phyloP scores from a whole-genome alignment of 2,113 vertebrate genomes.

The Leptodactylus fuscus region DNA sequence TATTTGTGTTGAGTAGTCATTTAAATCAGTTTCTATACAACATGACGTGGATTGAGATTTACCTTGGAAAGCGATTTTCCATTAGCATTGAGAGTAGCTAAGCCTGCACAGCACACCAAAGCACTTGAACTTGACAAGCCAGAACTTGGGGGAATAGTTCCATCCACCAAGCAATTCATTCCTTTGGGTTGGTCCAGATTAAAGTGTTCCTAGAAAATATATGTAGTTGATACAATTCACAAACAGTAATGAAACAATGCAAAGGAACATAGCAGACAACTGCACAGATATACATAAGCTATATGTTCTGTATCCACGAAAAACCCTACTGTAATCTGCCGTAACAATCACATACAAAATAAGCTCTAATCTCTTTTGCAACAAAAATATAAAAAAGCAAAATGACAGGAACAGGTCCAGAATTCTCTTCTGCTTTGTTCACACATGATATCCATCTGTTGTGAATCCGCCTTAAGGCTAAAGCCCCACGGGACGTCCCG shows the following conservation, averaged over 20 bases:
- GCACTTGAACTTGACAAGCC: conserved; percentile 96
- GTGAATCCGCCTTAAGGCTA: too few relatives aligned
- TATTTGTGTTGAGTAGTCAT: neutral
- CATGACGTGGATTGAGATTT: conserved; percentile 59
- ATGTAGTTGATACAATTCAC: neutral
- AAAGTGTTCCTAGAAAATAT: conserved; percentile 84
- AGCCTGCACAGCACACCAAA: conserved; percentile 92
- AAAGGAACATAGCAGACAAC: neutral
- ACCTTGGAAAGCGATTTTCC: conserved; percentile 91
- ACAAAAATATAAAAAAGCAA: too few relatives aligned
- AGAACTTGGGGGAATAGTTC: conserved; percentile 90
- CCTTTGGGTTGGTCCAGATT: conserved; percentile 77
- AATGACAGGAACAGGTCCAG: too few relatives aligned
- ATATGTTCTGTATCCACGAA: too few relatives aligned
- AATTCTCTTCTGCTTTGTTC: too few relatives aligned
- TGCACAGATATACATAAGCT: too few relatives aligned
- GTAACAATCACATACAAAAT: too few relatives aligned
- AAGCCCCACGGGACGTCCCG: too few relatives aligned
- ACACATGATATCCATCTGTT: too few relatives aligned
- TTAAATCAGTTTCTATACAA: neutral
- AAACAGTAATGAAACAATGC: neutral
- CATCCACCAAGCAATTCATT: conserved; percentile 93
- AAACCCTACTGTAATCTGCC: too few relatives aligned
- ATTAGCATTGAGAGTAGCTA: conserved; percentile 86
- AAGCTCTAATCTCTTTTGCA: too few relatives aligned